Evolutionary conservation across 2,113 vertebrate species (phyloP), one percentile per base, ranked within the genome.

Genomic region (Oncorhynchus gorbuscha): DNA sequence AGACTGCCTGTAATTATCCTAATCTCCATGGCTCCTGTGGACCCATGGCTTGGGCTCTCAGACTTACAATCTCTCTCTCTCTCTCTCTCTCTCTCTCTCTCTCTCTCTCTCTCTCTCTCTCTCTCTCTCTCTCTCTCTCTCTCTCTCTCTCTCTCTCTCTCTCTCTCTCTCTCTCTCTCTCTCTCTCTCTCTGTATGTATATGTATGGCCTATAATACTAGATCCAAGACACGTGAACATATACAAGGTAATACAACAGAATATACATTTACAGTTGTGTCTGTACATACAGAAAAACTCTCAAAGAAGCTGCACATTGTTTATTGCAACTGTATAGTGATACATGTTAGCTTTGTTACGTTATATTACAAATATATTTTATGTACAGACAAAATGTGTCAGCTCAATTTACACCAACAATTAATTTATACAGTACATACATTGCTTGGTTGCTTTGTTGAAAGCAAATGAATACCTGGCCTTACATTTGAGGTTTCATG

Each of bases 341-440:
- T 86, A 85, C 80, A 76, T 87, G 82, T 81, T 81, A 79, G 28
- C 71, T 86, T 88, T 84, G 83, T 85, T 85, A 89, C 89, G 91
- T 91, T 93, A 92, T 90, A 89, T 92, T 93, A 92, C 90, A 92
- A 87, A 87, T 83, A 87, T 92, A 88, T 91, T 83, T 79, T 93
- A 90, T 93, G 88, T 91, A 94, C 91, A 94, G 84, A 91, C 71
- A 74, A 86, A 85, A 88, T 79, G 70, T 87, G 80, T 87, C 84
- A 80, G 84, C 76, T 87, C 80, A 84, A 85, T 83, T 84, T 84
- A 87, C 82, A 88, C 88, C 86, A 90, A 88, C 88, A 87, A 80
- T 84, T 68, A 71, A 90, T 92, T 92, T 93, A 88, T 93, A 93
- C 93, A 93, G 90, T 93, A 93, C 90, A 90, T 93, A 93, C 89